Evolutionary conservation across 2,113 vertebrate species (phyloP), one percentile per base, ranked within the genome.

Genomic region (Boulengeromyrus knoepffleri): DNA sequence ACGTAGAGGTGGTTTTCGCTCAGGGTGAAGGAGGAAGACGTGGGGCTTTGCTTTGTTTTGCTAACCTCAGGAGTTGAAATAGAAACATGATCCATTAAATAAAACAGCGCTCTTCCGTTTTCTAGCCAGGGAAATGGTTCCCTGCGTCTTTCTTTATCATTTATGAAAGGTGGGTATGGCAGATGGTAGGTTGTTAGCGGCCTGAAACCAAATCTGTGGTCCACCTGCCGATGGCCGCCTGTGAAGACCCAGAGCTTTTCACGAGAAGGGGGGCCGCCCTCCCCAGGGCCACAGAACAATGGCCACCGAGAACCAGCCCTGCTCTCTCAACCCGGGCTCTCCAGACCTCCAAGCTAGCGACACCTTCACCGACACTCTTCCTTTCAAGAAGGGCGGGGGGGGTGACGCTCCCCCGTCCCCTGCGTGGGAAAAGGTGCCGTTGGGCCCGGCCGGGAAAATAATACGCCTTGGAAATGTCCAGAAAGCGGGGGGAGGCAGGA

Each of bases 171-270:
- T 92, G 91, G 92, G 84, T 42, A 70, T 88, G 90, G 89, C 92
- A 93, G 93, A 91, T 93, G 92, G 91, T 89, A 88, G 90, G 90
- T 85, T 90, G 90, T 66, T 52, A 46, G 89, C 91, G 90, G 91
- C 89, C 87, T 94, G 96, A 94, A 96, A 96, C 95, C 90, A 90
- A 94, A 96, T 95, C 95, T 93, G 91, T 91, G 93, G 91, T 94
- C 95, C 96, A 94, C 96, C 96, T 96, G 95, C 93, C 95, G 92
- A 93, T 93, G 94, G 91, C 92, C 91, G 90, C 91, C 92, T 93
- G 93, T 95, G 95, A 94, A 94, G 95, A 94, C 92, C 92, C 85
- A 93, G 89, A 90, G 91, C 95, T 92, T 94, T 96, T 95, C 95
- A 95, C 49, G 91, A 89, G 90, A 45, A 92, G 93, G 93, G 90